phyloP scores from a whole-genome alignment of 2,113 vertebrate genomes.

The Neodon shergylaensis region DNA sequence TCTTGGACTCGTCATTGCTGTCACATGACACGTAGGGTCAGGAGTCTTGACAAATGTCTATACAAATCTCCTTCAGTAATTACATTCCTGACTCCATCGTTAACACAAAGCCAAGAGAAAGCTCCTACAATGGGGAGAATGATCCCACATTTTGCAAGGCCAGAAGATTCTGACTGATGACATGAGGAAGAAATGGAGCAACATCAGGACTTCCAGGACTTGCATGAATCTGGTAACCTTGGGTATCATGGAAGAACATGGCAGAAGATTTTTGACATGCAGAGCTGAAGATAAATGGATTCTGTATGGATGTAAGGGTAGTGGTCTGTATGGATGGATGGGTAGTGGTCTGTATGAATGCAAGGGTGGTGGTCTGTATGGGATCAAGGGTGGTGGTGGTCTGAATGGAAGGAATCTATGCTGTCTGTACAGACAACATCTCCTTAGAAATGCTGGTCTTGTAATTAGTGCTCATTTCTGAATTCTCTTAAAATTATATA shows the following conservation, averaged over 20 bases:
- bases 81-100: not conserved
- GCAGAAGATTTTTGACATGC: not conserved
- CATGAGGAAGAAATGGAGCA: not conserved
- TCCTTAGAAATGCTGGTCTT: not conserved
- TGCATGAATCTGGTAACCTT: not conserved
- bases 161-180: not conserved
- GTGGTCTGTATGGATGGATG: rapidly evolving
- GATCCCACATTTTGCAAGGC: not conserved
- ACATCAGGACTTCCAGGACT: not conserved
- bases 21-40: not conserved
- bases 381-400: not conserved
- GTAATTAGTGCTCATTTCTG: not conserved
- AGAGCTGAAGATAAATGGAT: not conserved
- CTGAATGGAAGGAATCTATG: not conserved
- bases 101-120: conserved; percentile 8
- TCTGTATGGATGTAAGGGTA: not conserved
- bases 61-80: not conserved
- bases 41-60: conserved; percentile 11
- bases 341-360: not conserved
- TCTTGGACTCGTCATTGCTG: not conserved
- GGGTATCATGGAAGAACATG: not conserved
- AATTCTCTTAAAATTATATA: not conserved
- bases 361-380: not conserved
- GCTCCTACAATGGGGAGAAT: not conserved
- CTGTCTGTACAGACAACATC: not conserved